Conservation (phyloP, 1,140 invertebrate species). For the Wiebesia pumilae region DNA sequence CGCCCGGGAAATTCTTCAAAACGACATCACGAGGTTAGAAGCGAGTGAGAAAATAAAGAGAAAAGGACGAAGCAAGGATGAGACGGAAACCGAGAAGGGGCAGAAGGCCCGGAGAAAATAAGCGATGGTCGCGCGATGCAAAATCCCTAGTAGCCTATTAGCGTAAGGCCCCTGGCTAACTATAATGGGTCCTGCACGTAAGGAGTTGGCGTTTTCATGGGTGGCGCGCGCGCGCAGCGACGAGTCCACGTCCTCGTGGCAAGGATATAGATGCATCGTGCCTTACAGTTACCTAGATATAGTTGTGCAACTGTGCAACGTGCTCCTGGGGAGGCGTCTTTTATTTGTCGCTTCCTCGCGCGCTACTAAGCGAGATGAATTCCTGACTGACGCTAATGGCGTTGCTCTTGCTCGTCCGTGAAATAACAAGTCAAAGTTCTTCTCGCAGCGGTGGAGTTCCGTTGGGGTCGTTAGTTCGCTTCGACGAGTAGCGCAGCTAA, state of each 20-base stretch:
- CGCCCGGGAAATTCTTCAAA: neutral
- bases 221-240: neutral
- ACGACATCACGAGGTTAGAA: neutral
- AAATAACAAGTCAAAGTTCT: neutral
- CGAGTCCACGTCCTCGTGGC: neutral
- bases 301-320: neutral
- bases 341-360: constrained; percentile 9
- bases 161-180: constrained; percentile 13
- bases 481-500: neutral
- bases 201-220: constrained; percentile 33
- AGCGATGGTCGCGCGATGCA: neutral
- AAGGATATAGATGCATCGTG: constrained; percentile 29
- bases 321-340: neutral
- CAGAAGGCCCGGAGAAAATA: neutral
- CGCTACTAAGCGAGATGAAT: constrained; percentile 8
- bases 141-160: constrained; percentile 30
- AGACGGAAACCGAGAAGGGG: neutral
- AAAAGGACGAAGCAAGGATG: neutral
- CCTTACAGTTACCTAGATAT: neutral
- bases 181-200: constrained; percentile 24
- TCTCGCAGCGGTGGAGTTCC: neutral
- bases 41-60: neutral
- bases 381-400: constrained; percentile 40
- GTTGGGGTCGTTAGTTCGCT: neutral
- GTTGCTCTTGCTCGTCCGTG: neutral